Evolutionary conservation across 2,888 invertebrate species (phyloP), one percentile per base, ranked within the genome.

Genomic region (Altica lythri): DNA sequence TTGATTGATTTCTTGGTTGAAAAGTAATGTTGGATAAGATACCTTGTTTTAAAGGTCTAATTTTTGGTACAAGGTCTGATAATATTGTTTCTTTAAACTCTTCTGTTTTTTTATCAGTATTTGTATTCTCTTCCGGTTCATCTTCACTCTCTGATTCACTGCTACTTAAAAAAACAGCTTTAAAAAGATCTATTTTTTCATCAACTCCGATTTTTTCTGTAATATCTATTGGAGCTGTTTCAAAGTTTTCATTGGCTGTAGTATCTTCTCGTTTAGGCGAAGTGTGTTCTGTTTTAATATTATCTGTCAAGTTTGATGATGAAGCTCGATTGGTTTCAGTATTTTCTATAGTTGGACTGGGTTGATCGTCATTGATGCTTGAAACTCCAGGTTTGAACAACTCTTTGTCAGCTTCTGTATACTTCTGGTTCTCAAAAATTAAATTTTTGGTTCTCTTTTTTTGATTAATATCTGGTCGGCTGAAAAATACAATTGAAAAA

Each of bases 161-260:
- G 54, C 90, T 90, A 66, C 88, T 88, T 17, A 90, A 80, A 71
- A 96, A 96, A 67, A 96, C 92, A 0, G 92, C 88, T 75, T 91
- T 92, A 70, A 93, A 96, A 2, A 96, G 78, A 75, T 95, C 95
- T 55, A 82, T 79, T 64, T 86, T 86, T 40, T 86, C 67, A 12
- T 71, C 71, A 16, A 76, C 63, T 35, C 74, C 69, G 4, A 77
- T 64, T 64, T 68, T 72, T 40, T 75, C 75, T 2, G 73, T 75
- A 30, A 72, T 62, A 61, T 75, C 73, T 19, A 49, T 38, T 22
- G 12, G 4, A 10, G 4, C 13, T 27, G 16, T 17, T 10, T 27
- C 27, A 1, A 27, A 1, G 19, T 17, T 22, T 40, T 55, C 51
- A 9, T 40, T 29, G 53, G 57, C 48, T 18, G 22, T 32, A 10